Evolutionary conservation across 2,113 vertebrate species (phyloP).

Genomic region (Ophiodon elongatus): DNA sequence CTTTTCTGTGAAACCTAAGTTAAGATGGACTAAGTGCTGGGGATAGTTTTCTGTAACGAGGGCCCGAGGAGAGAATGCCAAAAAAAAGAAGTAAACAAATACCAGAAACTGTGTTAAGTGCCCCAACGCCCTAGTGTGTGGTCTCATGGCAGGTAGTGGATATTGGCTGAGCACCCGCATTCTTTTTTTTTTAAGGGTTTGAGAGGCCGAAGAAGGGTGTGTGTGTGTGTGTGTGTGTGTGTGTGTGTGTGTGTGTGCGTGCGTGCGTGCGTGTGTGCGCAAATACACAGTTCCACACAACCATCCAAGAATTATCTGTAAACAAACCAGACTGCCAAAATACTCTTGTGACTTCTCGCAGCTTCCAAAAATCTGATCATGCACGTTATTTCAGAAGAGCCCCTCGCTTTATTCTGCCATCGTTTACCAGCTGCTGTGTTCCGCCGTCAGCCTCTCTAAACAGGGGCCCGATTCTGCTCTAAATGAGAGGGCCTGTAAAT

Average conservation of each 20-base stretch:
- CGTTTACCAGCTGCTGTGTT: conserved; percentile 15
- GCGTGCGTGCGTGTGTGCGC: too few species aligned
- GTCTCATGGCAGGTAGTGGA: not conserved
- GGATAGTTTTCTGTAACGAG: not conserved
- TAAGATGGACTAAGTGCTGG: too few species aligned
- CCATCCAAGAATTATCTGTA: conserved; percentile 10
- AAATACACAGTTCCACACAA: not conserved
- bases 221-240: not conserved
- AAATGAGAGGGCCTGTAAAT: conserved; percentile 39
- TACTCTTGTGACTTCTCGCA: conserved; percentile 14
- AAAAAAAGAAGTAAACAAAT: not conserved
- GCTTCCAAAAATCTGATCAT: conserved; percentile 28
- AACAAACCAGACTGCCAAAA: conserved; percentile 36
- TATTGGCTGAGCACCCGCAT: not conserved
- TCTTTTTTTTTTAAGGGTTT: not conserved
- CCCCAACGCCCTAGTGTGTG: not conserved
- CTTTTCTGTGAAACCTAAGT: too few species aligned
- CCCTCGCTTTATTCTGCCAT: not conserved
- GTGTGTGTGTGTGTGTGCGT: not conserved
- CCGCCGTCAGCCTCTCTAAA: not conserved
- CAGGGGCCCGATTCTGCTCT: conserved; percentile 21
- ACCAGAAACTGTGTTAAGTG: not conserved
- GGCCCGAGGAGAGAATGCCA: not conserved
- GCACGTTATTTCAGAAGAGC: not conserved
- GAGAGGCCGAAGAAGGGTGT: conserved; percentile 4